Base-by-base conservation (phyloP, 2,797 vertebrate genomes). In the Enteromius fasciolatus region DNA sequence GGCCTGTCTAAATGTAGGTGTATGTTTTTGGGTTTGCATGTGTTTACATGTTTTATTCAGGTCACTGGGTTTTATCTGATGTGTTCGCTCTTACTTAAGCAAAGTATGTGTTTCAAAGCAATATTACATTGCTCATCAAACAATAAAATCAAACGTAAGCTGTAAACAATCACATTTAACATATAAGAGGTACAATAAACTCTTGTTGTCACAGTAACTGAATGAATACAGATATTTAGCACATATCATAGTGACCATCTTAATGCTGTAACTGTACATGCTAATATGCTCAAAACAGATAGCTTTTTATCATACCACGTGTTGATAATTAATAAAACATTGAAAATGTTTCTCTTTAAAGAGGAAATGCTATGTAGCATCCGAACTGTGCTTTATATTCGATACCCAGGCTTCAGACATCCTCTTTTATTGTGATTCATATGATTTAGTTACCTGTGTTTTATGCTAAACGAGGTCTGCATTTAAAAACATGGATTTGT, bases 201-300 rank as follows among this genome's bases (percentile, higher is more conserved):
- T 61, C 4, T 25, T 76, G 8, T 48, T 17, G 18, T 20, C 57
- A 36, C 39, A 79, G 78, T 31, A 36, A 44, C 14, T 61, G 2
- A 59, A 23, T 33, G 12, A 61, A 46, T 31, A 46, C 64, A 69
- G 8, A 1, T 8, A 36, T 67, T 67, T 1, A 50, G 39, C 25
- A 70, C 48, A 39, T 52, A 41, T 66, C 36, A 76, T 46, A 66
- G 23, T 72, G 3, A 69, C 72, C 8, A 11, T 76, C 11, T 78
- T 4, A n/a, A 28, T 70, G 14, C 59, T 76, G 3, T n/a, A 70
- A 83, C 81, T 85, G 76, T 85, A 83, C 80, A 82, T 81, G 72
- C 33, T 77, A 61, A 76, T 84, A 52, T 68, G 78, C 23, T 61
- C 1, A 83, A 67, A 39, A 39, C 46, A 86, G 54, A 64, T 25